Conservation (phyloP, 1,140 invertebrate genomes). For the Eubasilissa regina region DNA sequence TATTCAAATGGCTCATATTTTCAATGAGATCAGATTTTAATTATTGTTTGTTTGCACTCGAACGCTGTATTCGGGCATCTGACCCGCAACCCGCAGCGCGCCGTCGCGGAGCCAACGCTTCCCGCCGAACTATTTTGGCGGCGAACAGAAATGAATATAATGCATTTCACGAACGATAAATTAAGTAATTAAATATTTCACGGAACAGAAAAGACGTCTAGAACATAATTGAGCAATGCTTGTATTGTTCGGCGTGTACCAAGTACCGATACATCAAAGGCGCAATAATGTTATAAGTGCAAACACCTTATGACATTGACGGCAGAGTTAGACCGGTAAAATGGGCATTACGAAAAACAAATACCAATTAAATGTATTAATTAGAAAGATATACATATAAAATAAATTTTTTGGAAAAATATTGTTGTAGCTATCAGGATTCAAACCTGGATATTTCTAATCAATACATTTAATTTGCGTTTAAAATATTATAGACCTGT, state of each 20-base stretch:
- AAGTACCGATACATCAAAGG: background rate
- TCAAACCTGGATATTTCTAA: no score
- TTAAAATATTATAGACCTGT: no score
- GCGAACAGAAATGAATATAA: background rate
- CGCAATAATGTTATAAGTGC: conserved; percentile 8
- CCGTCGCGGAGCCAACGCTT: background rate
- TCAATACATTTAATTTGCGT: no score
- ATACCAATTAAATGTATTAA: no score
- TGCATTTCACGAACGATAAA: background rate
- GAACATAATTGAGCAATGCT: conserved; percentile 17
- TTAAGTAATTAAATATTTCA: conserved; percentile 38
- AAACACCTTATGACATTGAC: conserved; percentile 31
- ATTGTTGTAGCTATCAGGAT: no score
- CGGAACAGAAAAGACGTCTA: conserved; percentile 30
- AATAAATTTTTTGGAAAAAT: no score
- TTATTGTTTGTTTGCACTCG: no score
- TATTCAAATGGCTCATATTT: no score
- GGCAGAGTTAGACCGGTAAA: background rate
- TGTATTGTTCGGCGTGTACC: background rate
- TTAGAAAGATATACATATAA: no score
- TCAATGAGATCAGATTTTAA: no score
- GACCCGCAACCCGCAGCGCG: no score
- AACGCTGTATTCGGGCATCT: background rate
- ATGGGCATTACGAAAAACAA: no score
- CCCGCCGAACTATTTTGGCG: background rate